These are phyloP conservation scores for Syritta pipiens DNA, from an alignment of 2,888 invertebrate genomes.

Conservation along the genomic window DNA sequence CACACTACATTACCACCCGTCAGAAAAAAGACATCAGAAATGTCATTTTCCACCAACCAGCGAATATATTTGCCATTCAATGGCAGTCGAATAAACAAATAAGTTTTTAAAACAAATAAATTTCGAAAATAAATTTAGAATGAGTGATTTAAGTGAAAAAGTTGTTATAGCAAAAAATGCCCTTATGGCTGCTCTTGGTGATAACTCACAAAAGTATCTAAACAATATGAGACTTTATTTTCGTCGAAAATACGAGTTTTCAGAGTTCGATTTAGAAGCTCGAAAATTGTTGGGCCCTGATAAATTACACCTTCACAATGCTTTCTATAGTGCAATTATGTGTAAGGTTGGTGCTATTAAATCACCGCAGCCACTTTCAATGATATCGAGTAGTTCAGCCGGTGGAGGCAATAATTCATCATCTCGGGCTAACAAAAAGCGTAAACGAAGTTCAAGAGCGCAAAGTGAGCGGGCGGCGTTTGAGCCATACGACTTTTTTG, in stretches of 20 bases:
- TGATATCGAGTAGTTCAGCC: slow-evolving; percentile 56
- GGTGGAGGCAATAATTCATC: slow-evolving; percentile 74
- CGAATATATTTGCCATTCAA: no score
- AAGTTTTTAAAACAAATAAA: not conserved
- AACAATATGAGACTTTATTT: slow-evolving; percentile 89
- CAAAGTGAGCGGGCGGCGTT: slow-evolving; percentile 82
- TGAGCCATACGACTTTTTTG: slow-evolving; percentile 82
- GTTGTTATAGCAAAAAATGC: slow-evolving; percentile 75
- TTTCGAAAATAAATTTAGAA: slow-evolving; percentile 50
- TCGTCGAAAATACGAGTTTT: slow-evolving; percentile 86
- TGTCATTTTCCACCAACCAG: no score
- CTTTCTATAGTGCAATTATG: slow-evolving; percentile 88
- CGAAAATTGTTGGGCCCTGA: slow-evolving; percentile 86
- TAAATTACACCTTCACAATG: slow-evolving; percentile 90
- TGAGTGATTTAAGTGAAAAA: slow-evolving; percentile 74
- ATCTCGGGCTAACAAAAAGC: slow-evolving; percentile 75
- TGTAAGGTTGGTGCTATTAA: slow-evolving; percentile 83
- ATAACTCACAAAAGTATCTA: slow-evolving; percentile 86
- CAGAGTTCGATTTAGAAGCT: slow-evolving; percentile 90
- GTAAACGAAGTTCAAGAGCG: slow-evolving; percentile 80
- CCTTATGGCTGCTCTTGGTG: slow-evolving; percentile 81
- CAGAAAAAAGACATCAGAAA: no score
- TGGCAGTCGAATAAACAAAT: not conserved
- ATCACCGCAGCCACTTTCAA: slow-evolving; percentile 70
- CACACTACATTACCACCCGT: no score